Conservation (phyloP, 2,797 vertebrate genomes). For the Anas capensis region DNA sequence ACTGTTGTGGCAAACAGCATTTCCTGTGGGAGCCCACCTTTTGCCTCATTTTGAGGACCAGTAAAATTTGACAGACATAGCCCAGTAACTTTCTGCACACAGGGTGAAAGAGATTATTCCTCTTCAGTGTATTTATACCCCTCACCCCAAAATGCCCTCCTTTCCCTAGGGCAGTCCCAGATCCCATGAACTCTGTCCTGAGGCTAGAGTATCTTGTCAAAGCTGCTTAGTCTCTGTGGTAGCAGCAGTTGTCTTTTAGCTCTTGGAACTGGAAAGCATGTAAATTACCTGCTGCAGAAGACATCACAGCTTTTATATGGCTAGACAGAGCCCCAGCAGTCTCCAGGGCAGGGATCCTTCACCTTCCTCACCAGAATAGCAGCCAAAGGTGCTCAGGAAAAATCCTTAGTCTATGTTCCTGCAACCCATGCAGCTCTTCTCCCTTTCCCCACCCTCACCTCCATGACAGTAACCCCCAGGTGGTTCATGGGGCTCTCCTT, state of each 20-base stretch:
- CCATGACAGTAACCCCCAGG: not conserved
- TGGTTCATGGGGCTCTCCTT: not conserved
- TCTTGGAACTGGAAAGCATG: not conserved
- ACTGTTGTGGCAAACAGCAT: not conserved
- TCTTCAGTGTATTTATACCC: too few species aligned
- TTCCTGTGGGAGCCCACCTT: not conserved
- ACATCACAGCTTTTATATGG: accelerated
- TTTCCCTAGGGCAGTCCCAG: too few species aligned
- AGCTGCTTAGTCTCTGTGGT: not conserved
- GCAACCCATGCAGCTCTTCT: accelerated
- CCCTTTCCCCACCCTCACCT: not conserved
- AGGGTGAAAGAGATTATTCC: too few species aligned
- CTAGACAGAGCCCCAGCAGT: not conserved
- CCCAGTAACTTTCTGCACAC: too few species aligned
- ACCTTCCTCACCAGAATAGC: too few species aligned
- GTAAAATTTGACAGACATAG: too few species aligned
- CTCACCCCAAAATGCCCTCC: too few species aligned
- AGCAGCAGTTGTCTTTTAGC: not conserved
- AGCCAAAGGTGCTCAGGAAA: not conserved
- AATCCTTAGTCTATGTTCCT: accelerated
- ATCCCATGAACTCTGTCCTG: too few species aligned
- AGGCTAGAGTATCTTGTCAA: not conserved
- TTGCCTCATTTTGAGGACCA: too few species aligned
- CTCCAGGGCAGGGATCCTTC: not conserved
- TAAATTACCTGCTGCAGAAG: not conserved